Evolutionary conservation across 2,888 invertebrate species (phyloP).

Genomic region (Alsophila aescularia): DNA sequence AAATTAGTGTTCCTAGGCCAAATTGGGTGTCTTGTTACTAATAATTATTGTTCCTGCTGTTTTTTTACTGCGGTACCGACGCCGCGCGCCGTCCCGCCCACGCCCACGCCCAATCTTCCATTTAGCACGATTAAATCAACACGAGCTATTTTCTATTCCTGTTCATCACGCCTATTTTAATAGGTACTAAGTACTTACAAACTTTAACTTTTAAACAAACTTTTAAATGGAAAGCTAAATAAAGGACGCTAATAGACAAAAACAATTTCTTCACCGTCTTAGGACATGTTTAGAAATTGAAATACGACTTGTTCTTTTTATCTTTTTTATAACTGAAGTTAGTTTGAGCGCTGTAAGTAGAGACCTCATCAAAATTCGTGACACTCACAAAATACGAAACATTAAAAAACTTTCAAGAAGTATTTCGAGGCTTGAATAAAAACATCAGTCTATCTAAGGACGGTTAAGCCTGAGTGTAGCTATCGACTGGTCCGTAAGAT

Average conservation of each 20-base stretch:
- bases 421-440: background rate
- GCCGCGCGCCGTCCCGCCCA: conserved; percentile 41
- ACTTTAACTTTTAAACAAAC: conserved; percentile 42
- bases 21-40: background rate
- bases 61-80: conserved; percentile 13
- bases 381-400: conserved; percentile 9
- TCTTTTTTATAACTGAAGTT: conserved; percentile 3
- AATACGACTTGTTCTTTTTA: conserved; percentile 5
- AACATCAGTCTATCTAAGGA: too few species aligned
- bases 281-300: conserved; percentile 3
- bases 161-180: conserved; percentile 33
- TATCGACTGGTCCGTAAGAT: conserved; percentile 61
- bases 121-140: conserved; percentile 57
- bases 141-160: conserved; percentile 43
- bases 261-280: background rate
- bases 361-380: conserved; percentile 4
- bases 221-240: conserved; percentile 20
- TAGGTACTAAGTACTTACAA: conserved; percentile 29
- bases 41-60: conserved; percentile 1
- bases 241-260: conserved; percentile 4
- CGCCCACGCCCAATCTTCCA: conserved; percentile 44
- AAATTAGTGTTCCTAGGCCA: too few species aligned
- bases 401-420: conserved; percentile 9
- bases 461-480: conserved; percentile 28
- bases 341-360: conserved; percentile 6